Conservation (phyloP, 35 echinoderm and acorn worm genomes). For the Hemicentrotus pulcherrimus region DNA sequence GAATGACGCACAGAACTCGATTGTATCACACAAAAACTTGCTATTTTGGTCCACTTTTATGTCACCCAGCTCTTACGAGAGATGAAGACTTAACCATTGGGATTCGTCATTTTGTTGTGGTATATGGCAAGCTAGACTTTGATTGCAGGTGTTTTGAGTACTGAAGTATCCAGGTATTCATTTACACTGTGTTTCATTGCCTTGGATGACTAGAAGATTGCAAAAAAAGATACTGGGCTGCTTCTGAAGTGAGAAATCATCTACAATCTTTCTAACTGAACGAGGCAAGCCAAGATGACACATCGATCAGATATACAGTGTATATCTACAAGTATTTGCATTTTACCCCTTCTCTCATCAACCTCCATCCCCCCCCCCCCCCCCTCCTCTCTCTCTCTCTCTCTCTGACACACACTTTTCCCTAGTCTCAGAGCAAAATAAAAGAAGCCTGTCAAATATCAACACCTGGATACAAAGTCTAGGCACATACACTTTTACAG, state of each 20-base stretch:
- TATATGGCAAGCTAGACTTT: background rate
- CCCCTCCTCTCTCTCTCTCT: background rate
- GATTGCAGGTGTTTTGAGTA: background rate
- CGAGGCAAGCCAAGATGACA: background rate
- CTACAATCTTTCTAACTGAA: background rate
- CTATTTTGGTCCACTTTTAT: background rate
- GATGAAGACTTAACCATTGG: background rate
- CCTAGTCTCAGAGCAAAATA: background rate
- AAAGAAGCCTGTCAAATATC: background rate
- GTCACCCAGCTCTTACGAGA: background rate
- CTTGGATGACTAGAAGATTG: background rate
- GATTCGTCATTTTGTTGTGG: background rate
- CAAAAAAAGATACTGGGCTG: background rate
- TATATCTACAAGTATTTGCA: background rate
- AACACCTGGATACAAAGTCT: background rate
- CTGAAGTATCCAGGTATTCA: background rate
- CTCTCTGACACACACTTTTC: background rate
- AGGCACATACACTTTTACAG: background rate
- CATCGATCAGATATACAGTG: background rate
- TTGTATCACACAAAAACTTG: background rate
- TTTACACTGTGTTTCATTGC: background rate
- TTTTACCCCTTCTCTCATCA: background rate
- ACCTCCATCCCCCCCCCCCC: background rate
- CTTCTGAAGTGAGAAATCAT: background rate
- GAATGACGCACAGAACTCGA: background rate